These are phyloP conservation scores for Pseudobourletiella spinata DNA, from an alignment of 1,140 invertebrate species.

Conservation along the genomic window DNA sequence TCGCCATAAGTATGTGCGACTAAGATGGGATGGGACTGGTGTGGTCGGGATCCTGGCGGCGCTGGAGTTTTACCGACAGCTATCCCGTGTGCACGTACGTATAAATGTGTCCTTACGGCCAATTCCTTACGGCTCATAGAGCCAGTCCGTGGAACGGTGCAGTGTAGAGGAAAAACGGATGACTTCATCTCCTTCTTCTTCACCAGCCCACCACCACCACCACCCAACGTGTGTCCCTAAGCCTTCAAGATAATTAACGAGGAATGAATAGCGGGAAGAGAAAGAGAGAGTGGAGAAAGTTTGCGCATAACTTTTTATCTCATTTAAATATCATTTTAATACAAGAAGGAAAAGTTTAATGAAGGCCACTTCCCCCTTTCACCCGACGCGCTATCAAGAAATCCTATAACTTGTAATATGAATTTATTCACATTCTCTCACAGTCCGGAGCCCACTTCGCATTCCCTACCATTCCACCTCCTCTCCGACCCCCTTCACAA, in stretches of 20 bases:
- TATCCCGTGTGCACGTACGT: too few species aligned
- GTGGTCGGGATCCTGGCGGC: too few species aligned
- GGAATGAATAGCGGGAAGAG: slow-evolving; percentile 1
- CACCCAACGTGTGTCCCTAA: too few species aligned
- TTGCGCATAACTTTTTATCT: slow-evolving; percentile 5
- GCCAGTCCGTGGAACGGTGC: too few species aligned
- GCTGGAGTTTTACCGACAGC: too few species aligned
- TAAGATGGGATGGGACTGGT: too few species aligned
- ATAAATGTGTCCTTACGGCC: too few species aligned
- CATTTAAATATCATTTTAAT: slow-evolving; percentile 10
- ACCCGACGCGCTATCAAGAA: neutral
- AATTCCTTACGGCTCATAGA: too few species aligned
- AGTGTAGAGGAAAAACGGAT: too few species aligned
- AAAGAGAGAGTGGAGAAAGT: neutral
- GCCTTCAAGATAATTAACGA: neutral
- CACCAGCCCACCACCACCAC: too few species aligned
- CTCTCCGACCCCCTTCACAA: neutral
- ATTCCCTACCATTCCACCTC: neutral
- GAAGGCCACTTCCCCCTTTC: neutral
- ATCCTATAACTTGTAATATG: neutral
- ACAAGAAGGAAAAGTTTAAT: neutral
- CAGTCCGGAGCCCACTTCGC: neutral
- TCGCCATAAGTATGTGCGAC: too few species aligned
- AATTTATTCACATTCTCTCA: neutral
- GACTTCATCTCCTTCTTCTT: neutral